These are phyloP conservation scores for Uria lomvia DNA, from an alignment of 2,113 vertebrate species.

Conservation along the genomic window DNA sequence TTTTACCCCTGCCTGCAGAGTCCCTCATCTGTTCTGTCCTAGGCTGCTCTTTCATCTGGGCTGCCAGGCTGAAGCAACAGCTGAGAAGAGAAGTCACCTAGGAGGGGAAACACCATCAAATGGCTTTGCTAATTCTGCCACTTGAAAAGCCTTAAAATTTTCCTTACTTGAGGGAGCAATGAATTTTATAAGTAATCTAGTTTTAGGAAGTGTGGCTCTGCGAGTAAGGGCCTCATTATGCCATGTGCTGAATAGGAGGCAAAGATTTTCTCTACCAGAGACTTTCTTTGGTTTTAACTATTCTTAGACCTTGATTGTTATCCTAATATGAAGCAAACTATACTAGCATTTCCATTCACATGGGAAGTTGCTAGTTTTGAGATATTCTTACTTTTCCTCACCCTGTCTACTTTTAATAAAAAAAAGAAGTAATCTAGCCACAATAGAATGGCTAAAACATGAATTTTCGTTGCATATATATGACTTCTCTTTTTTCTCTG, in stretches of 20 bases:
- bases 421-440: background rate
- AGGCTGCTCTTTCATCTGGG: conserved; percentile 10
- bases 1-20: background rate
- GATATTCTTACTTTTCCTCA: background rate
- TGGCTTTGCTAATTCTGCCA: conserved; percentile 5
- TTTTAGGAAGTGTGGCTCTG: background rate
- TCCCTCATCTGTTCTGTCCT: background rate
- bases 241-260: background rate
- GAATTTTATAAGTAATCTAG: conserved; percentile 20
- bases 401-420: background rate
- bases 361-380: background rate
- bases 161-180: background rate
- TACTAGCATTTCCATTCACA: background rate
- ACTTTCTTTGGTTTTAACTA: background rate
- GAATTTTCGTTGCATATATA: background rate
- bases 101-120: background rate
- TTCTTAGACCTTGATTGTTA: background rate
- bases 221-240: background rate
- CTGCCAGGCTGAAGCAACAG: background rate
- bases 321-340: background rate
- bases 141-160: conserved; percentile 29
- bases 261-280: background rate
- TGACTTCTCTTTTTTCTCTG: background rate
- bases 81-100: conserved; percentile 7
- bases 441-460: background rate